Percentiles rank a stretch among this genome's conserved stretches.
These are phyloP conservation scores for Drosophila bunnanda DNA, from an alignment of 2,888 invertebrate species.

Conservation along the genomic window DNA sequence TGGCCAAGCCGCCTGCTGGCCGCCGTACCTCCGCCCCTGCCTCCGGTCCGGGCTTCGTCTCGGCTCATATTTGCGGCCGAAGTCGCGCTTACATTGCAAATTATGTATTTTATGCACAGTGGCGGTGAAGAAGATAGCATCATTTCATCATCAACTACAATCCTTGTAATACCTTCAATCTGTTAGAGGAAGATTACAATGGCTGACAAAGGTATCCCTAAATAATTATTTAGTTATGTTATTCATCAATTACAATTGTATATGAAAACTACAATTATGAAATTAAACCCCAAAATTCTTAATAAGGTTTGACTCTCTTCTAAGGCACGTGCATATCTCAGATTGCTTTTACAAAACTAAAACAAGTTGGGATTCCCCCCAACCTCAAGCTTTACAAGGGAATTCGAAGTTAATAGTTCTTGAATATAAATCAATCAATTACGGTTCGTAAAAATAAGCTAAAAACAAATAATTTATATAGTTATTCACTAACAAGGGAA, in stretches of 20 bases:
- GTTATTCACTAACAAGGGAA: too few relatives aligned
- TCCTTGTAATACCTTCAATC: too few relatives aligned
- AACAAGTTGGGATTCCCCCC: not conserved
- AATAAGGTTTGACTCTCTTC: too few relatives aligned
- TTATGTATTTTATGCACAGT: constrained; percentile 37
- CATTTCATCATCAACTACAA: not conserved
- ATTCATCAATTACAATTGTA: not conserved
- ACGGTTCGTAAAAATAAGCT: not conserved
- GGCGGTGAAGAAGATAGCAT: constrained; percentile 11
- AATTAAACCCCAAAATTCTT: too few relatives aligned
- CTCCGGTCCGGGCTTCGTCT: constrained; percentile 16
- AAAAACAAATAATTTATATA: not conserved
- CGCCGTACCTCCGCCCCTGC: constrained; percentile 1
- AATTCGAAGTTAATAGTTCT: not conserved
- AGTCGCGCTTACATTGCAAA: constrained; percentile 45
- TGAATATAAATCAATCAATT: not conserved
- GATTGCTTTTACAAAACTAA: not conserved
- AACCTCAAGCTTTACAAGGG: not conserved
- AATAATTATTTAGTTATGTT: not conserved
- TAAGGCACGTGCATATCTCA: not conserved
- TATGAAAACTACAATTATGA: too few relatives aligned
- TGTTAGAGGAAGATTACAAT: not conserved
- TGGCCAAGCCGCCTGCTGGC: constrained; percentile 26
- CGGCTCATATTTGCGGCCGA: constrained; percentile 31
- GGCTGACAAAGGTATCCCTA: not conserved